Conservation (phyloP, 2,888 invertebrate genomes). For the Tanypteryx hageni region DNA sequence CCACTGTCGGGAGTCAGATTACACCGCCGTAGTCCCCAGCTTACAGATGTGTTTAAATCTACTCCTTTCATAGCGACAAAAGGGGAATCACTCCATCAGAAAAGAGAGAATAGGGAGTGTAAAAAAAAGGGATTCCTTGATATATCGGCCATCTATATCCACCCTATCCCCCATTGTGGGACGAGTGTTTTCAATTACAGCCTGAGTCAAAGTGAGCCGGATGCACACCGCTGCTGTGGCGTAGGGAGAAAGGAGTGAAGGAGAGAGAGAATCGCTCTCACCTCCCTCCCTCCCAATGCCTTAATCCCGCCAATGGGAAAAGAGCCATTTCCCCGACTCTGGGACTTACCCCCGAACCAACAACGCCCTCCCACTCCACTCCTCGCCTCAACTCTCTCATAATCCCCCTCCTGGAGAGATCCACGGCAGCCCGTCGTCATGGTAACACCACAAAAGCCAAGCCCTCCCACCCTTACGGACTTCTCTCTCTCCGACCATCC, state of each 20-base stretch:
- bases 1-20: neutral
- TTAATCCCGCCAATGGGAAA: constrained; percentile 63
- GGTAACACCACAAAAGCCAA: constrained; percentile 49
- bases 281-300: neutral
- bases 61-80: neutral
- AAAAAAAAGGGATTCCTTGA: neutral
- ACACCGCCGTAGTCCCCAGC: neutral
- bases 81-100: neutral
- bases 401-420: constrained; percentile 53
- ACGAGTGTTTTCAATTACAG: constrained; percentile 47
- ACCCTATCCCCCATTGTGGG: constrained; percentile 39
- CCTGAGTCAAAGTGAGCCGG: constrained; percentile 29
- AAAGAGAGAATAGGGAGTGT: neutral
- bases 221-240: constrained; percentile 34
- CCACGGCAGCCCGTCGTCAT: constrained; percentile 53
- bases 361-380: neutral
- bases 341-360: constrained; percentile 2
- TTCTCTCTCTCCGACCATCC: neutral
- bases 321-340: constrained; percentile 49
- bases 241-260: neutral
- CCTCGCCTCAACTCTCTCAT: neutral
- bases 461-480: neutral
- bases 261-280: neutral
- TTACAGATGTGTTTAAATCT: constrained; percentile 13
- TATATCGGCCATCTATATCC: constrained; percentile 11